phyloP scores from a whole-genome alignment of 2,888 invertebrate genomes.

The Agrilus biguttatus region DNA sequence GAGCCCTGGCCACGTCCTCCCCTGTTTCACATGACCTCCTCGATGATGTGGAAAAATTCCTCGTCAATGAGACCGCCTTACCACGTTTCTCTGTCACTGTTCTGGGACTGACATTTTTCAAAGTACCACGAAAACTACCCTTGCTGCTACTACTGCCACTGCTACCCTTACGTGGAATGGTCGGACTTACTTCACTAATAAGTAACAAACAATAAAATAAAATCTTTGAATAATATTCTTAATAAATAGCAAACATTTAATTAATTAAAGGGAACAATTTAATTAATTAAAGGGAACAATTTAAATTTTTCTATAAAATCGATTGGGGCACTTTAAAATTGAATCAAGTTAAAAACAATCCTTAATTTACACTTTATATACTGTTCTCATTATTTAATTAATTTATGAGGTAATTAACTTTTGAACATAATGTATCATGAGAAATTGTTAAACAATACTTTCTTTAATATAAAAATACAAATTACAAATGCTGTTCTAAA shows the following conservation, averaged over 20 bases:
- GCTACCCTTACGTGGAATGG: slow-evolving; percentile 28
- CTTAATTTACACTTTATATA: background rate
- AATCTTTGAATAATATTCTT: background rate
- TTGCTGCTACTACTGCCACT: slow-evolving; percentile 21
- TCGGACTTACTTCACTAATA: slow-evolving; percentile 24
- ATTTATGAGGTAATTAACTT: too few relatives aligned
- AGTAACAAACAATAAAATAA: slow-evolving; percentile 1
- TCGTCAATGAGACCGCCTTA: slow-evolving; percentile 40
- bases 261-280: background rate
- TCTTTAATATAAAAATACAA: too few relatives aligned
- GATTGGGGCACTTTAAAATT: too few relatives aligned
- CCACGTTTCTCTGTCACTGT: slow-evolving; percentile 36
- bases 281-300: too few relatives aligned
- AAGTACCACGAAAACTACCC: slow-evolving; percentile 32
- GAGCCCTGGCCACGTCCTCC: slow-evolving; percentile 42
- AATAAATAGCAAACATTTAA: background rate
- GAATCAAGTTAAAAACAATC: background rate
- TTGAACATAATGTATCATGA: too few relatives aligned
- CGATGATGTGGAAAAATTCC: slow-evolving; percentile 31
- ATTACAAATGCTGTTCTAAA: too few relatives aligned
- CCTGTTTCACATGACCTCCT: slow-evolving; percentile 29
- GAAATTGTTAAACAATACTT: too few relatives aligned
- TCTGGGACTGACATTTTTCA: slow-evolving; percentile 31
- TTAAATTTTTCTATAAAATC: too few relatives aligned
- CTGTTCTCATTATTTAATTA: too few relatives aligned